Conservation (phyloP, 2,797 vertebrate genomes). For the Ibycter americanus region DNA sequence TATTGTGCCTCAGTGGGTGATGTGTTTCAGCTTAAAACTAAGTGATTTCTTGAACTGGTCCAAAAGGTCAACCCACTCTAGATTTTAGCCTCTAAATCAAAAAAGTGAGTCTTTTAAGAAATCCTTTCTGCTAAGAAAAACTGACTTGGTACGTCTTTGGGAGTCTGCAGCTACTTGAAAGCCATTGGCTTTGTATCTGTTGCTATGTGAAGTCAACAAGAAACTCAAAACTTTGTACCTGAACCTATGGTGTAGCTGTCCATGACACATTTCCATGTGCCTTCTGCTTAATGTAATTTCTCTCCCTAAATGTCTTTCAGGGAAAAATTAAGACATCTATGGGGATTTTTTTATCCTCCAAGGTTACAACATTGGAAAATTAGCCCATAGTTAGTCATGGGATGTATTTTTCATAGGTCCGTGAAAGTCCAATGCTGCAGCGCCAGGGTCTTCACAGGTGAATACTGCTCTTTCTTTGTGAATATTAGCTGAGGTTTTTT, state of each 20-base stretch:
- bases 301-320: neutral
- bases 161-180: neutral
- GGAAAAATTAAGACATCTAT: neutral
- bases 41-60: neutral
- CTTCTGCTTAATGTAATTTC: neutral
- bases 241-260: neutral
- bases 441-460: neutral
- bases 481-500: neutral
- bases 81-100: neutral
- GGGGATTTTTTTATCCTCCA: accelerated
- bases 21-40: neutral
- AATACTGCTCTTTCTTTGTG: neutral
- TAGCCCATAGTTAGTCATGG: neutral
- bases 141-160: accelerated
- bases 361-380: neutral
- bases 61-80: accelerated
- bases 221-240: neutral
- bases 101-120: neutral
- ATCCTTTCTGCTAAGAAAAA: neutral
- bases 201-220: neutral
- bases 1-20: neutral
- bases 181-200: neutral
- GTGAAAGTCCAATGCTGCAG: neutral
- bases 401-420: neutral
- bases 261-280: neutral